Evolutionary conservation across 2,797 vertebrate species (phyloP).

Genomic region (Telmatherina bonti): DNA sequence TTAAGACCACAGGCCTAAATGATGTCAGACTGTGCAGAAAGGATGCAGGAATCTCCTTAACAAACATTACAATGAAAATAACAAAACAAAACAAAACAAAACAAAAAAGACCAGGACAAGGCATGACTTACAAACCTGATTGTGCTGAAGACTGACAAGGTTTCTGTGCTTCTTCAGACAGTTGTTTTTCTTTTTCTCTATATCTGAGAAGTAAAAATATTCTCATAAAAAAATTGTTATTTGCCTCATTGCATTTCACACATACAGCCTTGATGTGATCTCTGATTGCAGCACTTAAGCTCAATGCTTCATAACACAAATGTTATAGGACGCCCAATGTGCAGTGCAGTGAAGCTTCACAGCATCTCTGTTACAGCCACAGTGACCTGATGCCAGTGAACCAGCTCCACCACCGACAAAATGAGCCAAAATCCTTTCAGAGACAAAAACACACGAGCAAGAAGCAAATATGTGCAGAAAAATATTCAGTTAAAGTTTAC

Average conservation of each 20-base stretch:
- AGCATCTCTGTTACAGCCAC: slow-evolving; percentile 46
- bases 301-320: slow-evolving; percentile 83
- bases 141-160: too few relatives aligned
- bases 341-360: slow-evolving; percentile 78
- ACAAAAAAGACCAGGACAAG: too few relatives aligned
- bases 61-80: too few relatives aligned
- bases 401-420: slow-evolving; percentile 41
- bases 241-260: slow-evolving; percentile 33
- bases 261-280: slow-evolving; percentile 38
- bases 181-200: too few relatives aligned
- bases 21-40: too few relatives aligned
- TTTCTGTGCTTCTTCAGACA: too few relatives aligned
- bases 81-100: too few relatives aligned
- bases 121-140: too few relatives aligned
- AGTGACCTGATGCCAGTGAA: slow-evolving; percentile 64
- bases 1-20: too few relatives aligned
- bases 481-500: slow-evolving; percentile 50
- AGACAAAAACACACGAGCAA: slow-evolving; percentile 37
- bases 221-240: slow-evolving; percentile 9
- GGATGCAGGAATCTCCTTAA: too few relatives aligned
- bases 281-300: slow-evolving; percentile 76
- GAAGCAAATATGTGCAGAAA: slow-evolving; percentile 53
- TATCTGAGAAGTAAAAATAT: background rate
- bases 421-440: slow-evolving; percentile 59
- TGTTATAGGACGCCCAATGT: slow-evolving; percentile 77